phyloP scores from a whole-genome alignment of 2,888 invertebrate genomes.

The Sminthurides aquaticus region DNA sequence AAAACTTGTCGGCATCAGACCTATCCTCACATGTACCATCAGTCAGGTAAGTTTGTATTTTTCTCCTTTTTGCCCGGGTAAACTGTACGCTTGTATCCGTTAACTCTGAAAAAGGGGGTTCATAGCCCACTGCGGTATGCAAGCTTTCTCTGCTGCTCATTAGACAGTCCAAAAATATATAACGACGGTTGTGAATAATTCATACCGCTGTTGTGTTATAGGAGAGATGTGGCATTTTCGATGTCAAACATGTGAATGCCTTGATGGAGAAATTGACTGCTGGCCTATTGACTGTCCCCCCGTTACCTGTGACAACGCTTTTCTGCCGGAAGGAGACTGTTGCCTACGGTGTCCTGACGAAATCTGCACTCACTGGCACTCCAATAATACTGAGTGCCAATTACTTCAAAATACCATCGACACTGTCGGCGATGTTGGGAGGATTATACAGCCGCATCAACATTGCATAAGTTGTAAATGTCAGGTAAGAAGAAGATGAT shows the following conservation, averaged over 20 bases:
- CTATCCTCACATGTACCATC: slow-evolving; percentile 38
- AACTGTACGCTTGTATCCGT: too few relatives aligned
- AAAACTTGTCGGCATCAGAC: slow-evolving; percentile 42
- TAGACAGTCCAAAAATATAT: neutral
- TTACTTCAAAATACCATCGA: slow-evolving; percentile 54
- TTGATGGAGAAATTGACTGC: slow-evolving; percentile 81
- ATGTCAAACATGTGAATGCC: slow-evolving; percentile 85
- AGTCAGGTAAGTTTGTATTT: slow-evolving; percentile 41
- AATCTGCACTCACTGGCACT: slow-evolving; percentile 44
- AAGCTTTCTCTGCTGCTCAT: too few relatives aligned
- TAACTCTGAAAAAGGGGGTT: too few relatives aligned
- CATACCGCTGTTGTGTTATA: too few relatives aligned
- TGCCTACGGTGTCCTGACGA: slow-evolving; percentile 59
- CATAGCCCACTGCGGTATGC: too few relatives aligned
- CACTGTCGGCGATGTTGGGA: slow-evolving; percentile 40
- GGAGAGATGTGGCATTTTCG: slow-evolving; percentile 85
- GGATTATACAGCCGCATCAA: slow-evolving; percentile 52
- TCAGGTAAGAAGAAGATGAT: slow-evolving; percentile 58
- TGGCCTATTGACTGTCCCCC: slow-evolving; percentile 79
- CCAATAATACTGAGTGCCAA: slow-evolving; percentile 54
- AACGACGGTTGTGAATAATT: neutral
- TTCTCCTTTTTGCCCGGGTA: too few relatives aligned
- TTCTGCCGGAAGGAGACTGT: slow-evolving; percentile 61
- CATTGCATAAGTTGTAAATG: slow-evolving; percentile 66
- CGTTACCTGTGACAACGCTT: slow-evolving; percentile 57